phyloP scores from a whole-genome alignment of 2,888 invertebrate genomes.

The Perizoma affinitatum region DNA sequence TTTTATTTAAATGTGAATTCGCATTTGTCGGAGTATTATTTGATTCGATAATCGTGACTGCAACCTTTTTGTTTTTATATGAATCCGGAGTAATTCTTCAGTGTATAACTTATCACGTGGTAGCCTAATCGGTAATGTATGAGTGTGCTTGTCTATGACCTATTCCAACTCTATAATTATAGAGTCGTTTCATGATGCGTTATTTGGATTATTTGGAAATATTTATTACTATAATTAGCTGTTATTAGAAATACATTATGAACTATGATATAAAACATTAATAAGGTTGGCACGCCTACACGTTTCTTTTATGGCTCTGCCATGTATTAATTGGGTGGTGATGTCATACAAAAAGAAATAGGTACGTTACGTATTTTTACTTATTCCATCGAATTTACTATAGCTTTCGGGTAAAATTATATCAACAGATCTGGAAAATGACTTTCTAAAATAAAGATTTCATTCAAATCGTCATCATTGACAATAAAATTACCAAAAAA shows the following conservation, averaged over 20 bases:
- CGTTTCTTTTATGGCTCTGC: not conserved
- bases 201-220: slow-evolving; percentile 3
- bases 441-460: no score
- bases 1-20: slow-evolving; percentile 7
- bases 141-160: slow-evolving; percentile 8
- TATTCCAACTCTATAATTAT: slow-evolving; percentile 17
- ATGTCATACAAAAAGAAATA: slow-evolving; percentile 1
- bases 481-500: no score
- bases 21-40: not conserved
- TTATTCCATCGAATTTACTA: not conserved
- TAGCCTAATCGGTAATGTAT: not conserved
- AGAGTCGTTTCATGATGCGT: slow-evolving; percentile 4
- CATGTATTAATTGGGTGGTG: slow-evolving; percentile 2
- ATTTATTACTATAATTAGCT: not conserved
- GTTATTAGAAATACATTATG: slow-evolving; percentile 12
- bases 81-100: not conserved
- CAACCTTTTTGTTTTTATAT: not conserved
- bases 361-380: not conserved
- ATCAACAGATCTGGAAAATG: not conserved
- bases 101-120: not conserved
- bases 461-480: no score
- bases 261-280: no score
- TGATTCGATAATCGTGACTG: not conserved
- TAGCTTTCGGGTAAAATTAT: not conserved
- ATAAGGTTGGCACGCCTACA: slow-evolving; percentile 5